These are phyloP conservation scores for Spea hammondii DNA, from an alignment of 2,797 vertebrate species.

Conservation along the genomic window DNA sequence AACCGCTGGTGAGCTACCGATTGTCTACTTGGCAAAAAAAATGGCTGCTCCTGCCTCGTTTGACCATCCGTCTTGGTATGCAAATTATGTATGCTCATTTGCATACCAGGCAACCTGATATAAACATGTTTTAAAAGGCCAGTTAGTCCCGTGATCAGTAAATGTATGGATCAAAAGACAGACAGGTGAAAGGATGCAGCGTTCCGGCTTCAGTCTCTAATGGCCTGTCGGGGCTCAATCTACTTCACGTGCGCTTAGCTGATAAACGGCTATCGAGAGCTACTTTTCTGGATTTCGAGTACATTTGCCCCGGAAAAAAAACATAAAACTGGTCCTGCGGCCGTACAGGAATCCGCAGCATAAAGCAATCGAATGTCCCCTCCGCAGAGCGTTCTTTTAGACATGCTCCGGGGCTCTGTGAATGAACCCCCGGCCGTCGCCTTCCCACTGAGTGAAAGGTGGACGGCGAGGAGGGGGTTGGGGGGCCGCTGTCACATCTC, in stretches of 20 bases:
- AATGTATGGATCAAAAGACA: no score
- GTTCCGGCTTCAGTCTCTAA: neutral
- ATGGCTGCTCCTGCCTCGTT: no score
- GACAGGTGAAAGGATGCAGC: no score
- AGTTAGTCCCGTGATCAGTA: no score
- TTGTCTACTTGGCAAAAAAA: no score
- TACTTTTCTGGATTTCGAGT: neutral
- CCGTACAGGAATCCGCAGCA: neutral
- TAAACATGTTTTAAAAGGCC: no score
- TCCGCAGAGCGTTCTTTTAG: constrained; percentile 31
- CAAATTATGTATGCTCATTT: no score
- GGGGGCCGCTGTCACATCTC: constrained; percentile 29
- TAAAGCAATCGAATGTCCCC: constrained; percentile 34
- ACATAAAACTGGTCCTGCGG: neutral
- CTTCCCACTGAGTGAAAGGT: constrained; percentile 26
- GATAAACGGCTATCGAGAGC: neutral
- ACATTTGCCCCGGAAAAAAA: neutral
- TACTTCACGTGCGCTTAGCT: neutral
- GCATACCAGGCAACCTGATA: no score
- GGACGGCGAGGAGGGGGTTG: neutral
- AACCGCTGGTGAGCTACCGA: no score
- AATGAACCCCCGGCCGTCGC: constrained; percentile 26
- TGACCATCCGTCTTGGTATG: no score
- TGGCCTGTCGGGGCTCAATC: neutral
- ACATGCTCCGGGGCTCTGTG: constrained; percentile 36